Evolutionary conservation across 2,888 invertebrate species (phyloP).

Genomic region (Odontocerum albicorne): DNA sequence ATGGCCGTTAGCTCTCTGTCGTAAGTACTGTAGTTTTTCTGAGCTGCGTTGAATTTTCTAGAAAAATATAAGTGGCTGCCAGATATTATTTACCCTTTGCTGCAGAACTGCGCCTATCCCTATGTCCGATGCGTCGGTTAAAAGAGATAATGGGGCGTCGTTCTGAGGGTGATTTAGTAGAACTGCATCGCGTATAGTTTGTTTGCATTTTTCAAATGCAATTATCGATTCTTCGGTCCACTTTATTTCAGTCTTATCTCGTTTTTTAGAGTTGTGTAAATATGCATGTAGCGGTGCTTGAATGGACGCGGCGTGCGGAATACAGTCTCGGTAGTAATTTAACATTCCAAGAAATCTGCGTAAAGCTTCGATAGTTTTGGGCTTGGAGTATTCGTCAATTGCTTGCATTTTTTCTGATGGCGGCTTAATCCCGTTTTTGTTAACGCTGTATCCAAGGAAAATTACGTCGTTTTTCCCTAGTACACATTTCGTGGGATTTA

Average conservation of each 20-base stretch:
- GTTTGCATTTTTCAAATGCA: conserved; percentile 40
- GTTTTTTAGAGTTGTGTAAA: conserved; percentile 34
- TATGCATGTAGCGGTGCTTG: conserved; percentile 24
- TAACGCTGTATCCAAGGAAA: conserved; percentile 24
- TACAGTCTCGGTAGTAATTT: conserved; percentile 21
- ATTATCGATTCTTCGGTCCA: conserved; percentile 33
- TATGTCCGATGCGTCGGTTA: conserved; percentile 44
- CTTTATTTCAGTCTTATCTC: conserved; percentile 35
- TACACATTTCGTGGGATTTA: conserved; percentile 37
- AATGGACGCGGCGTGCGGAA: conserved; percentile 21
- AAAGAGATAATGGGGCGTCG: conserved; percentile 39
- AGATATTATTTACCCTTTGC: conserved; percentile 38
- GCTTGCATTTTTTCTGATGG: conserved; percentile 30
- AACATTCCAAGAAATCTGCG: conserved; percentile 33
- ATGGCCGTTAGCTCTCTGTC: conserved; percentile 45
- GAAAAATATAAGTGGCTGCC: conserved; percentile 45
- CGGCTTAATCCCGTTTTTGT: conserved; percentile 12
- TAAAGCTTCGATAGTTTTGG: conserved; percentile 30
- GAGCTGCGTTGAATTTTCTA: conserved; percentile 40
- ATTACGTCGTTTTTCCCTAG: conserved; percentile 18
- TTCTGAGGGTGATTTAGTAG: conserved; percentile 41
- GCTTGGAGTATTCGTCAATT: conserved; percentile 28
- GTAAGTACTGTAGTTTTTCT: conserved; percentile 43
- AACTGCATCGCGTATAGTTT: conserved; percentile 38
- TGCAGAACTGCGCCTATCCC: conserved; percentile 45